Conservation (phyloP, 2,113 vertebrate genomes). For the Naja naja region DNA sequence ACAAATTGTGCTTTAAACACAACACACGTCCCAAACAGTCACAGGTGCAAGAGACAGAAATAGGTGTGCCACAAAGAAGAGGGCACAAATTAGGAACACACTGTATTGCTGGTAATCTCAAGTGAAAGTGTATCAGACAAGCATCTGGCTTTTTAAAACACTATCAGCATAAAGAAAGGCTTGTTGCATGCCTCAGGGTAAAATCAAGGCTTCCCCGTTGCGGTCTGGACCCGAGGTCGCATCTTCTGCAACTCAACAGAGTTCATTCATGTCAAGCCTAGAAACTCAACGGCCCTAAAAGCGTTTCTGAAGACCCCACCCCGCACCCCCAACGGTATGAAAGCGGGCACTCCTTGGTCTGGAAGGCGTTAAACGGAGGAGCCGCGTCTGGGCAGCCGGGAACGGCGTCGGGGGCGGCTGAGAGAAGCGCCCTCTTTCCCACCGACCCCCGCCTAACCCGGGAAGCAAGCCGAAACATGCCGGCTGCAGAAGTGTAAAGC, state of each 20-base stretch:
- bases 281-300: neutral
- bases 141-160: neutral
- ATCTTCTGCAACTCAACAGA: neutral
- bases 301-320: neutral
- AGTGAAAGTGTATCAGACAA: neutral
- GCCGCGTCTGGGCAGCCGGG: neutral
- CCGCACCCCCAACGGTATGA: no score
- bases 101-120: neutral
- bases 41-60: neutral
- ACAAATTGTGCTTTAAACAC: neutral
- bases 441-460: neutral
- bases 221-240: neutral
- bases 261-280: neutral
- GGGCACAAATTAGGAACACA: neutral
- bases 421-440: neutral
- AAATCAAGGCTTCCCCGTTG: neutral
- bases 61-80: neutral
- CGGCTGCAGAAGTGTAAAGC: constrained; percentile 1
- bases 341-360: neutral
- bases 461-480: neutral
- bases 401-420: neutral
- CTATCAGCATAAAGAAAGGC: neutral
- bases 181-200: neutral
- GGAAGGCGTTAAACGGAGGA: neutral
- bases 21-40: neutral